Evolutionary conservation across 2,888 invertebrate species (phyloP).

Genomic region (Teinopalpus imperialis): DNA sequence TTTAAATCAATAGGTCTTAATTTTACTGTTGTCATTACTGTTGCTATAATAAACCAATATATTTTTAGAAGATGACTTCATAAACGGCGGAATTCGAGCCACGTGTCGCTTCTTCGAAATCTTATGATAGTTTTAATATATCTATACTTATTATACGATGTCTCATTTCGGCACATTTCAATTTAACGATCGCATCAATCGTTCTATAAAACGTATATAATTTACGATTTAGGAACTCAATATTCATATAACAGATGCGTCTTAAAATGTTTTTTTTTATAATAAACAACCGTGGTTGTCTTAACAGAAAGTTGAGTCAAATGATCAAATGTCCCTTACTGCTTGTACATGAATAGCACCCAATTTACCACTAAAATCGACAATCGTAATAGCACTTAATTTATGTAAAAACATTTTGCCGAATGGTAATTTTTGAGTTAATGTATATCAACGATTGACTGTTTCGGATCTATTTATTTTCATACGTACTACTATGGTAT

Average conservation of each 20-base stretch:
- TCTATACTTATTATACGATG: constrained; percentile 9
- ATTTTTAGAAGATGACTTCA: constrained; percentile 24
- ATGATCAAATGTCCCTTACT: too few species aligned
- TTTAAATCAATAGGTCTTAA: constrained; percentile 3
- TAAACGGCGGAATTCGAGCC: constrained; percentile 13
- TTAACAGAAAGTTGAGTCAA: too few species aligned
- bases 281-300: too few species aligned
- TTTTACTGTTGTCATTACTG: neutral
- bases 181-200: constrained; percentile 14
- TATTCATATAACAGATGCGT: neutral
- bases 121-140: constrained; percentile 8
- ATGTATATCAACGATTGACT: too few species aligned
- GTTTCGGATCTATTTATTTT: too few species aligned
- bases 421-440: too few species aligned
- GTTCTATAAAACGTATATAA: neutral
- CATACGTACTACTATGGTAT: too few species aligned
- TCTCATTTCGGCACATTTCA: constrained; percentile 22
- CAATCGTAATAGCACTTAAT: too few species aligned
- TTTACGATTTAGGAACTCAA: constrained; percentile 5
- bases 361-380: too few species aligned
- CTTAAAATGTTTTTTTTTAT: too few species aligned
- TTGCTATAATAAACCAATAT: constrained; percentile 18
- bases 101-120: constrained; percentile 20
- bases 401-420: too few species aligned
- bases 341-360: too few species aligned